Percentiles rank a stretch among this genome's conserved stretches.
Conservation (phyloP, 2,888 invertebrate species). For the Microchrysa polita region DNA sequence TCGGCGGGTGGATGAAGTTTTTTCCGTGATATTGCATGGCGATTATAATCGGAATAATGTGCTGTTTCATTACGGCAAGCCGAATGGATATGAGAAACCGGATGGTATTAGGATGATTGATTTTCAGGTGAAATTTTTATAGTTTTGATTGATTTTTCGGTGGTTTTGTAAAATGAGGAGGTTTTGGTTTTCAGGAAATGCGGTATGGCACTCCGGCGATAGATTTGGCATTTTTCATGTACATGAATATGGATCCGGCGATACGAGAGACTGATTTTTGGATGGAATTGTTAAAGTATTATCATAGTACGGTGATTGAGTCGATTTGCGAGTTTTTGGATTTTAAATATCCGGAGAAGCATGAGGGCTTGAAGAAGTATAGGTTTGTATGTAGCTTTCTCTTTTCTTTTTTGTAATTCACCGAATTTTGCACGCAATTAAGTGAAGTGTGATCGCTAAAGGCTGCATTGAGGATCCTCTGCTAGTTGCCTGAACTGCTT, state of each 20-base stretch:
- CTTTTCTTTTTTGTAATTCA: too few species aligned
- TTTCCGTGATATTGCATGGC: conserved; percentile 60
- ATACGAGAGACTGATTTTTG: conserved; percentile 54
- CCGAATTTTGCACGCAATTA: too few species aligned
- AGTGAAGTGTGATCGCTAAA: too few species aligned
- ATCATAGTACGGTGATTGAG: conserved; percentile 56
- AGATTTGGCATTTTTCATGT: conserved; percentile 61
- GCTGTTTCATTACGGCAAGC: conserved; percentile 57
- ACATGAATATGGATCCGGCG: conserved; percentile 58
- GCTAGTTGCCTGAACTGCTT: too few species aligned
- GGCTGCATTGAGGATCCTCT: too few species aligned
- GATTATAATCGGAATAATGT: conserved; percentile 64
- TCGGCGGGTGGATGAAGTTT: conserved; percentile 56
- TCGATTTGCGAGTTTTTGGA: conserved; percentile 55
- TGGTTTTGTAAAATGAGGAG: conserved; percentile 2
- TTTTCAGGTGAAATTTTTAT: conserved; percentile 57
- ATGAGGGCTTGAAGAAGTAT: conserved; percentile 47
- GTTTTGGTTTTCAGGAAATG: conserved; percentile 54
- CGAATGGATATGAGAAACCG: conserved; percentile 47
- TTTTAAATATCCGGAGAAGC: conserved; percentile 48
- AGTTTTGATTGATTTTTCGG: too few species aligned
- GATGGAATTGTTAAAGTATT: conserved; percentile 55
- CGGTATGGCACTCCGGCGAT: conserved; percentile 59
- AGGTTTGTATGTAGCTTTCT: too few species aligned
- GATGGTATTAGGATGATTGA: conserved; percentile 60